These are phyloP conservation scores for Eupithecia centaureata DNA, from an alignment of 2,888 invertebrate genomes.

Conservation along the genomic window DNA sequence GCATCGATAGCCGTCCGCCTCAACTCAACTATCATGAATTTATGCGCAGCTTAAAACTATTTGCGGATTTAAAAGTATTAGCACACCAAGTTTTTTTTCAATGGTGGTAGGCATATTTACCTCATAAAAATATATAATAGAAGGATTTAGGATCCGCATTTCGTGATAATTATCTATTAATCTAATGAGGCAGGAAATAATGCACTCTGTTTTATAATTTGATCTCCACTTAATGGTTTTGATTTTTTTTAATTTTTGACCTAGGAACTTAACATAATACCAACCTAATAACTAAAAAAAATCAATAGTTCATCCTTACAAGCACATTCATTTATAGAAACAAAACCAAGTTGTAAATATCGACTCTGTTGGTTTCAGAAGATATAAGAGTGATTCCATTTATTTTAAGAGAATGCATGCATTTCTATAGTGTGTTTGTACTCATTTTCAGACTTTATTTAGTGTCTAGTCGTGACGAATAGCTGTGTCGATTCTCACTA, in stretches of 20 bases:
- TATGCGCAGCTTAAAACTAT: slow-evolving; percentile 48
- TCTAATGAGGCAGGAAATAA: slow-evolving; percentile 5
- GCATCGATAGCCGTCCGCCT: slow-evolving; percentile 51
- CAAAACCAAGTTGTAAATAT: slow-evolving; percentile 66
- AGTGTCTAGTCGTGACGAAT: slow-evolving; percentile 80
- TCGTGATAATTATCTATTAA: slow-evolving; percentile 46
- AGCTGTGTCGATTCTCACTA: slow-evolving; percentile 76
- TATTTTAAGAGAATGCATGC: slow-evolving; percentile 83
- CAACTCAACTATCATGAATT: slow-evolving; percentile 38
- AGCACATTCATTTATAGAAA: slow-evolving; percentile 23
- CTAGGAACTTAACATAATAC: not conserved
- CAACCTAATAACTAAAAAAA: not conserved
- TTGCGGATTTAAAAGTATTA: slow-evolving; percentile 74
- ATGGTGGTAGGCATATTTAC: slow-evolving; percentile 49
- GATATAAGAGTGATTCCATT: slow-evolving; percentile 81
- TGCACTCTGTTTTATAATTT: slow-evolving; percentile 35
- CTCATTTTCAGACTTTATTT: slow-evolving; percentile 76
- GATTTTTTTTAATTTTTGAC: not conserved
- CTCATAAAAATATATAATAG: slow-evolving; percentile 48
- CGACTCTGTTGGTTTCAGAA: slow-evolving; percentile 71
- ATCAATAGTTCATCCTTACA: slow-evolving; percentile 8
- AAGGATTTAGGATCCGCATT: slow-evolving; percentile 48
- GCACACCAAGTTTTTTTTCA: slow-evolving; percentile 76
- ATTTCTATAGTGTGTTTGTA: slow-evolving; percentile 82
- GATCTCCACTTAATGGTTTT: slow-evolving; percentile 47